A percentile compares a stretch with the other conserved stretches of the same genome.
phyloP scores from a whole-genome alignment of 2,888 invertebrate species.

The Hedychridium roseum region DNA sequence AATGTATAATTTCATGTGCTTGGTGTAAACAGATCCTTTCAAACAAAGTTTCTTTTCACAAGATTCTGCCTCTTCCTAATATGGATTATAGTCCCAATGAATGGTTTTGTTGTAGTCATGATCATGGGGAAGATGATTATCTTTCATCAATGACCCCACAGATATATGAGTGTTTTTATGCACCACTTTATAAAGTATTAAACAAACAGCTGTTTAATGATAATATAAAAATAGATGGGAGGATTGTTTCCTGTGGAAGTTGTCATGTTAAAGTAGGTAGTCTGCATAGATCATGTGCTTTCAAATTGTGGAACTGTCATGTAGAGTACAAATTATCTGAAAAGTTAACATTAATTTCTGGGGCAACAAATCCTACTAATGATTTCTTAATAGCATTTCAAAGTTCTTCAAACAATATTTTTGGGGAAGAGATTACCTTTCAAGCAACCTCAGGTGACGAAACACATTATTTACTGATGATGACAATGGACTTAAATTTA shows the following conservation, averaged over 20 bases:
- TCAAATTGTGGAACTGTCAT: slow-evolving; percentile 56
- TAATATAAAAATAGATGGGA: slow-evolving; percentile 37
- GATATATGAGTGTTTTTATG: slow-evolving; percentile 53
- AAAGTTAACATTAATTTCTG: slow-evolving; percentile 7
- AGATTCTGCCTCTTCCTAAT: slow-evolving; percentile 54
- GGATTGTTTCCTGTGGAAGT: slow-evolving; percentile 47
- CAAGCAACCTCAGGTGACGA: slow-evolving; percentile 42
- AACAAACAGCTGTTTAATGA: slow-evolving; percentile 39
- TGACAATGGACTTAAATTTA: slow-evolving; percentile 53
- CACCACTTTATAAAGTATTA: slow-evolving; percentile 45
- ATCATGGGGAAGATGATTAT: slow-evolving; percentile 23
- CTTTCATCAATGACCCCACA: slow-evolving; percentile 38
- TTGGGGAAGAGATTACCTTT: slow-evolving; percentile 49
- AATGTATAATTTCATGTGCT: slow-evolving; percentile 40
- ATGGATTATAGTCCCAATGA: slow-evolving; percentile 53
- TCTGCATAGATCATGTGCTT: slow-evolving; percentile 31
- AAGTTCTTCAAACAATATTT: slow-evolving; percentile 37
- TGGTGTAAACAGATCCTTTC: slow-evolving; percentile 51
- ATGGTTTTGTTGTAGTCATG: slow-evolving; percentile 58
- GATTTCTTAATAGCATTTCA: slow-evolving; percentile 54
- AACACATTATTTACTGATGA: slow-evolving; percentile 46
- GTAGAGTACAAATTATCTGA: slow-evolving; percentile 39
- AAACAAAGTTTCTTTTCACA: slow-evolving; percentile 39
- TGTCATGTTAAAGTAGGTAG: slow-evolving; percentile 52
- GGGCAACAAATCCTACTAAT: slow-evolving; percentile 36